Base-by-base conservation (phyloP, 92 coral and sea anemone genomes). In the Phenganax stokvisi region DNA sequence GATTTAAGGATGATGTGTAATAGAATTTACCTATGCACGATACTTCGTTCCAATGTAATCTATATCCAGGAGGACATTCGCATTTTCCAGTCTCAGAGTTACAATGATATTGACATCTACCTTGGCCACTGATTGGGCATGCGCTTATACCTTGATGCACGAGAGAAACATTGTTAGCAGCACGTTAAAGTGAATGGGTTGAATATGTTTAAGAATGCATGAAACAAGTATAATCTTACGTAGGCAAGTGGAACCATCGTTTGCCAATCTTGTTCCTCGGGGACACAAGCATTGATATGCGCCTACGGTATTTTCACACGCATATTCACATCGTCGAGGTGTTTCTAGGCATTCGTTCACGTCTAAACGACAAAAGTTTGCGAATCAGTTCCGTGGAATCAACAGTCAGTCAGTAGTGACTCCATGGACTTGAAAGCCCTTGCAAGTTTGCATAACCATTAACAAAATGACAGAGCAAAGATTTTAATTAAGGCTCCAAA, bases 281-380 rank as follows among this genome's bases (percentile, higher is more conserved):
- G 83, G 83, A 65, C 83, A 79, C 62, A 79, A 47, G 17, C 83
- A 79, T 15, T 53, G 83, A 51, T 47, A 79, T 9, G 62, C 56
- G 12, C 83, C 83, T 2, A 15, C 61, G 9, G 83, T 79, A 54
- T 79, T 79, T n/a, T 62, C 83, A 54, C 83, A 79, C 51, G 10
- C 56, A 51, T 63, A 51, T 28, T 79, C 28, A 64, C 83, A 79
- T 27, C 57, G 47, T 6, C 54, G 59, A 52, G 83, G 73, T n/a
- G 20, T 58, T 79, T 62, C 83, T n/a, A n/a, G 12, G 65, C 83
- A 79, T 47, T 79, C 83, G 15, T 79, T 60, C 72, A 79, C 68
- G 56, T 79, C 83, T 79, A 65, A 30, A 52, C 67, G 47, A 37
- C 47, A 37, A 1, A 37, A 37, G 47, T 37, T 37, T 37, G 47